These are phyloP conservation scores for Apotomis betuletana DNA, from an alignment of 2,888 invertebrate species.

Conservation along the genomic window DNA sequence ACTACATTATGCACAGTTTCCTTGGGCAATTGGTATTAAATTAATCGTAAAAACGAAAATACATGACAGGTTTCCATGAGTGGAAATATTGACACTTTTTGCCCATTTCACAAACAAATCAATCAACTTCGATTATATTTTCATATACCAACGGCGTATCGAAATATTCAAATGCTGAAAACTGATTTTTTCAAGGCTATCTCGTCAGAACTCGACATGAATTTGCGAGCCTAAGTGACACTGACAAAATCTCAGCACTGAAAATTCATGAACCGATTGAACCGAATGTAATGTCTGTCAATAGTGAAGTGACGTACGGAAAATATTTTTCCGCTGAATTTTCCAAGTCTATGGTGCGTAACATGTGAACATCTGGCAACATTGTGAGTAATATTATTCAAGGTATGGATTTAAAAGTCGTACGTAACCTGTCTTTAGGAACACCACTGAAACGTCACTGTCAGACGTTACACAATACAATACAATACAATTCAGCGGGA, in stretches of 20 bases:
- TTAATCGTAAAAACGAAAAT: conserved; percentile 52
- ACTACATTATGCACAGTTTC: conserved; percentile 58
- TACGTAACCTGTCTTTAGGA: neutral
- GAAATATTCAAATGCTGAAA: conserved; percentile 28
- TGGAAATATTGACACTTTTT: conserved; percentile 20
- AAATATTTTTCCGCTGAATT: conserved; percentile 15
- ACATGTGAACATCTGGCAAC: neutral
- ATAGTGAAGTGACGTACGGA: conserved; percentile 36
- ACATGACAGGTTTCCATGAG: conserved; percentile 33
- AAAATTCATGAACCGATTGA: conserved; percentile 39
- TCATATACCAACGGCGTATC: neutral
- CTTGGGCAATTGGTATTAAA: conserved; percentile 43
- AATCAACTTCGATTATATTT: conserved; percentile 3
- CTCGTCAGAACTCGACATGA: conserved; percentile 21
- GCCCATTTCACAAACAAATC: conserved; percentile 7
- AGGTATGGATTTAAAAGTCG: neutral
- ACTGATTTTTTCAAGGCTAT: conserved; percentile 23
- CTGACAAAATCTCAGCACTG: conserved; percentile 42
- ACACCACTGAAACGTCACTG: neutral
- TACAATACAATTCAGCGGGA: neutral
- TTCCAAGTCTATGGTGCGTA: conserved; percentile 27
- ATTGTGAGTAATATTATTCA: neutral
- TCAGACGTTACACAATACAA: neutral
- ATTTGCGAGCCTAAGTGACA: conserved; percentile 42
- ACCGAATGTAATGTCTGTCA: conserved; percentile 37